These are phyloP conservation scores for Aethina tumida DNA, from an alignment of 1,140 invertebrate species.

Conservation along the genomic window DNA sequence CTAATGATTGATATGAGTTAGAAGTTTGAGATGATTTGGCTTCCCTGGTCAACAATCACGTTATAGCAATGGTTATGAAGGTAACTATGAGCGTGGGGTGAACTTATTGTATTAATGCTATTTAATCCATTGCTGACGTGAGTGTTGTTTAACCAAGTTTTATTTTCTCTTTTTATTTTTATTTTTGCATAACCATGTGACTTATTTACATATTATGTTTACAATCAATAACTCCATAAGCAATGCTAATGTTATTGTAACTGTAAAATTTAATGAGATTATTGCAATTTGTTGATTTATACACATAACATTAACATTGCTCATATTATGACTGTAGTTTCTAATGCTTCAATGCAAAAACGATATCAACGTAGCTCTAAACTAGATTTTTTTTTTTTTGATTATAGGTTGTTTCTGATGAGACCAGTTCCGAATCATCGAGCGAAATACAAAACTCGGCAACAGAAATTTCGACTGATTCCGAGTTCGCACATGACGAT, in stretches of 20 bases:
- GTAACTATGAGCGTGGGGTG: slow-evolving; percentile 27
- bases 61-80: slow-evolving; percentile 30
- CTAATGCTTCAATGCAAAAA: no score
- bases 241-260: no score
- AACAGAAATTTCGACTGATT: slow-evolving; percentile 84
- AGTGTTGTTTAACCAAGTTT: slow-evolving; percentile 24
- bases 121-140: slow-evolving; percentile 33
- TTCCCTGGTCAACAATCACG: slow-evolving; percentile 27
- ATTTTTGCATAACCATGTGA: no score
- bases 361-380: no score
- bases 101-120: slow-evolving; percentile 20
- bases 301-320: no score
- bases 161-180: no score
- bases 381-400: slow-evolving; percentile 3
- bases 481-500: slow-evolving; percentile 78
- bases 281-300: no score
- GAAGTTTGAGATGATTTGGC: slow-evolving; percentile 14
- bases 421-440: slow-evolving; percentile 52
- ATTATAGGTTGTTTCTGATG: slow-evolving; percentile 59
- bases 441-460: slow-evolving; percentile 69
- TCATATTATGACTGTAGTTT: no score
- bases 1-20: slow-evolving; percentile 12
- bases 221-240: no score
- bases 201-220: no score
- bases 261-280: no score